Percentiles rank a stretch among this genome's conserved stretches.
phyloP scores from a whole-genome alignment of 2,797 vertebrate genomes.

The Tokudaia tokunoshimensis region DNA sequence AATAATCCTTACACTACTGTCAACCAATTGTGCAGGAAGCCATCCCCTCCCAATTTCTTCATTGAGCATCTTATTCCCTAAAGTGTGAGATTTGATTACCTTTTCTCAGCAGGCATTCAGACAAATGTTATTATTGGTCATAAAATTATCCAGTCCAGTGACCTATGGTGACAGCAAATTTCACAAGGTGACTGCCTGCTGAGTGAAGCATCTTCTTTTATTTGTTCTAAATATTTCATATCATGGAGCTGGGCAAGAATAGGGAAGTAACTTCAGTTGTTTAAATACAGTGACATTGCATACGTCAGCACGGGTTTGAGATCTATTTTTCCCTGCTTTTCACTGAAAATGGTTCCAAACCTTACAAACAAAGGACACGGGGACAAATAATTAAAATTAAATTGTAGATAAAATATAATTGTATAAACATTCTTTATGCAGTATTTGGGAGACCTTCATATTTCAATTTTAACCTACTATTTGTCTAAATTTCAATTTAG shows the following conservation, averaged over 20 bases:
- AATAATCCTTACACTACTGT: conserved; percentile 66
- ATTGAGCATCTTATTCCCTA: conserved; percentile 80
- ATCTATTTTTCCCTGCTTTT: conserved; percentile 39
- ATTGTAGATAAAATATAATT: conserved; percentile 6
- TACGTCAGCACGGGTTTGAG: conserved; percentile 8
- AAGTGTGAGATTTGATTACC: conserved; percentile 84
- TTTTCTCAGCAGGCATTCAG: conserved; percentile 86
- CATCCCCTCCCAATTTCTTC: conserved; percentile 80
- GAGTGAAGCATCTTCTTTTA: conserved; percentile 84
- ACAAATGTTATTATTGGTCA: conserved; percentile 87
- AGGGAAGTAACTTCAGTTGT: conserved; percentile 47
- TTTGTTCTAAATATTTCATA: conserved; percentile 85
- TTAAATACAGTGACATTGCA: conserved; percentile 66
- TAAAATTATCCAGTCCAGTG: conserved; percentile 88
- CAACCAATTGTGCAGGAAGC: conserved; percentile 74
- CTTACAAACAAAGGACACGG: not conserved
- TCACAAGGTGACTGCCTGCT: conserved; percentile 85
- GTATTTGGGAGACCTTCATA: not conserved
- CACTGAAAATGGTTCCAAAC: not conserved
- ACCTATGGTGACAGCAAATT: conserved; percentile 84
- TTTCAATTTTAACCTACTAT: not conserved
- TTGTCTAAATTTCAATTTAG: conserved; percentile 21
- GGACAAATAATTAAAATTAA: not conserved
- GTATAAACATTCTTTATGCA: not conserved
- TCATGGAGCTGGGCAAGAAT: conserved; percentile 53